A percentile compares a stretch with the other conserved stretches of the same genome.
Evolutionary conservation across 2,113 vertebrate species (phyloP).

Genomic region (Nipponia nippon): DNA sequence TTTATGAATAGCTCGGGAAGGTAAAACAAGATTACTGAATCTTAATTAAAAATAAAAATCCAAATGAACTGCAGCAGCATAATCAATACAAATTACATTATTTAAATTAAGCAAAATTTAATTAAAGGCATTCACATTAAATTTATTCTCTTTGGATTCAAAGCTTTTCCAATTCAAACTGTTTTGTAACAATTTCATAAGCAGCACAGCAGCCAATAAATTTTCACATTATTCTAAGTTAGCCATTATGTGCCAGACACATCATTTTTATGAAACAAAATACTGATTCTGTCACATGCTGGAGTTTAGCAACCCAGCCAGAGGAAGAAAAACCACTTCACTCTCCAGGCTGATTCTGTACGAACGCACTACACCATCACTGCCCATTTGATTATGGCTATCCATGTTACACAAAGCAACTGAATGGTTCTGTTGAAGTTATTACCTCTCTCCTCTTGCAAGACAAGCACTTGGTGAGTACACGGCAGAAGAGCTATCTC

Average conservation of each 20-base stretch:
- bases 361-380: neutral
- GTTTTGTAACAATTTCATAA: slow-evolving; percentile 23
- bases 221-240: slow-evolving; percentile 37
- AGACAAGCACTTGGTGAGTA: neutral
- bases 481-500: neutral
- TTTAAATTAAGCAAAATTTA: slow-evolving; percentile 57
- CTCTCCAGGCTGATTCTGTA: neutral
- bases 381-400: neutral
- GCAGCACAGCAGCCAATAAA: slow-evolving; percentile 18
- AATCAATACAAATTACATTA: slow-evolving; percentile 64
- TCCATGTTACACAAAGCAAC: neutral
- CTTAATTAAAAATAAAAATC: slow-evolving; percentile 61
- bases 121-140: slow-evolving; percentile 32
- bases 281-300: neutral
- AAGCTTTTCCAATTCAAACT: slow-evolving; percentile 35
- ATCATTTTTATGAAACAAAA: slow-evolving; percentile 21
- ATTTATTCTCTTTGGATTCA: slow-evolving; percentile 26
- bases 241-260: neutral
- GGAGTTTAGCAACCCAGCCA: neutral
- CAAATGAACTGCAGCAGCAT: slow-evolving; percentile 22
- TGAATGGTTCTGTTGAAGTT: neutral
- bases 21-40: slow-evolving; percentile 48
- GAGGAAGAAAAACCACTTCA: neutral
- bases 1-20: slow-evolving; percentile 45
- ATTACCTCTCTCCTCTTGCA: neutral